A percentile compares a stretch with the other conserved stretches of the same genome.
phyloP scores from a whole-genome alignment of 2,113 vertebrate genomes.

The Ictidomys tridecemlineatus region DNA sequence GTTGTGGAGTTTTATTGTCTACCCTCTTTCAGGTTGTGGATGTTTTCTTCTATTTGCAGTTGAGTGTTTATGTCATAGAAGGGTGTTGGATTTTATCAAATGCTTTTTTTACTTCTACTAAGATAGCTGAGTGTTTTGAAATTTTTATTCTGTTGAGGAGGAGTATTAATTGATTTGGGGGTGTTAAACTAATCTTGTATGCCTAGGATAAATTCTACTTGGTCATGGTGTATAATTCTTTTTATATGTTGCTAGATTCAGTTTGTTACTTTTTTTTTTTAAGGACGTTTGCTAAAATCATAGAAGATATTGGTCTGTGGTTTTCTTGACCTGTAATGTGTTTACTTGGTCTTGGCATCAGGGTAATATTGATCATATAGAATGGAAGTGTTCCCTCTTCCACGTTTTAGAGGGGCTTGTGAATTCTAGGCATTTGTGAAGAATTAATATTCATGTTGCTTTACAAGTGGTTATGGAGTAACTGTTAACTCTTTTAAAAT shows the following conservation, averaged over 20 bases:
- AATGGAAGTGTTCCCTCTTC: background rate
- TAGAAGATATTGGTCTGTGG: background rate
- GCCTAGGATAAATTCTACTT: conserved; percentile 1
- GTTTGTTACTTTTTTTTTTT: background rate
- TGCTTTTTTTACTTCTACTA: conserved; percentile 31
- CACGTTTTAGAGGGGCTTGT: background rate
- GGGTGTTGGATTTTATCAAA: background rate
- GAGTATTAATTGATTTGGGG: conserved; percentile 8
- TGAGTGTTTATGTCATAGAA: background rate
- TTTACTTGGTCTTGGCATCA: background rate
- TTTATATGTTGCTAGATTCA: background rate
- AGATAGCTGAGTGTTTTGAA: background rate
- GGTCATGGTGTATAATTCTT: background rate
- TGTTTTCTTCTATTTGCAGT: conserved; percentile 10
- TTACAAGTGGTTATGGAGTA: background rate
- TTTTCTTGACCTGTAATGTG: background rate
- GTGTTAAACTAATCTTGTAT: background rate
- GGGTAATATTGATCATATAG: background rate
- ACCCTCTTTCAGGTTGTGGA: background rate
- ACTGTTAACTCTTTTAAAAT: too few relatives aligned
- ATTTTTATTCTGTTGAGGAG: background rate
- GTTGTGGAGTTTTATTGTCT: background rate
- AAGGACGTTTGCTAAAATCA: background rate
- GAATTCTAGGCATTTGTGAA: background rate
- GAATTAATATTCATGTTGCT: background rate